phyloP scores from a whole-genome alignment of 2,797 vertebrate species.

The Gymnoscopelus microlampas region DNA sequence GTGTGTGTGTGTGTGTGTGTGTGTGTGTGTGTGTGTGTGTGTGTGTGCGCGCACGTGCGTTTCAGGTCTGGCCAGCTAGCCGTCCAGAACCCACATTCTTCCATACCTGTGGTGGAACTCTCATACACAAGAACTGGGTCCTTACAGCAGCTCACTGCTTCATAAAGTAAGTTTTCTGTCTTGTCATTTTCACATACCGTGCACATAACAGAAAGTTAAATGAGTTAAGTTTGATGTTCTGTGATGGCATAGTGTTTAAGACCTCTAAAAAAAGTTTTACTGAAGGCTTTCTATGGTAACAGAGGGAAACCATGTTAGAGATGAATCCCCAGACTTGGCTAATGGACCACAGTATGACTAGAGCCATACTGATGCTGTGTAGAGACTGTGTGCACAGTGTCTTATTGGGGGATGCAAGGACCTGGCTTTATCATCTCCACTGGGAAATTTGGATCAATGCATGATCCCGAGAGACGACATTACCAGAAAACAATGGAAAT shows the following conservation, averaged over 20 bases:
- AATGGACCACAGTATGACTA: constrained; percentile 30
- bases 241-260: no score
- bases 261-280: constrained; percentile 15
- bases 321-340: constrained; percentile 23
- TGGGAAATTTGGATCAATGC: no score
- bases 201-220: not conserved
- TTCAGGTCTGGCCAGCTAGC: constrained; percentile 81
- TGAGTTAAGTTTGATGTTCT: no score
- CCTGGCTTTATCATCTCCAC: not conserved
- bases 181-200: not conserved
- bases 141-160: constrained; percentile 85
- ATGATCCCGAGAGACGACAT: no score
- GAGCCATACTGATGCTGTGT: constrained; percentile 16
- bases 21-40: not conserved
- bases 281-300: constrained; percentile 24
- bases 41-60: constrained; percentile 2
- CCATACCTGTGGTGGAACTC: constrained; percentile 82
- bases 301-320: constrained; percentile 38
- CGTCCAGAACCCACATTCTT: constrained; percentile 70
- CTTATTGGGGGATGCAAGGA: not conserved
- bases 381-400: constrained; percentile 4
- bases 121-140: constrained; percentile 85
- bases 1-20: constrained; percentile 1
- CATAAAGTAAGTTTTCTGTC: constrained; percentile 72
- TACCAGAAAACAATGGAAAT: not conserved